Percentiles rank a stretch among this genome's conserved stretches.
Conservation (phyloP, 2,888 invertebrate species). For the Parochlus steinenii region DNA sequence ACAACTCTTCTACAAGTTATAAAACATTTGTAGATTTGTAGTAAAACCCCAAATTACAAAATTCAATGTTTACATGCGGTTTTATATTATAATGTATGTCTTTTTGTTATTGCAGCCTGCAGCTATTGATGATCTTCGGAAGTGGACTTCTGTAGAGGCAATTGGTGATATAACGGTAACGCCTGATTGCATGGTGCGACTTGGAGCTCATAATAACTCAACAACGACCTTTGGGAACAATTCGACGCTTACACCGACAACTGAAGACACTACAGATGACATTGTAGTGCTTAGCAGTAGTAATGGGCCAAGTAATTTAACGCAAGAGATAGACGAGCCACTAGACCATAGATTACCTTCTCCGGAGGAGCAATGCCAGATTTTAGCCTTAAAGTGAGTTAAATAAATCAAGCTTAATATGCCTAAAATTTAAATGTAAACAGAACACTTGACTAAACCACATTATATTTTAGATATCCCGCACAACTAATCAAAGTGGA, state of each 20-base stretch:
- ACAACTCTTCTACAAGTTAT: not conserved
- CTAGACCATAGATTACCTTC: slow-evolving; percentile 76
- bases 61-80: slow-evolving; percentile 1
- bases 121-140: slow-evolving; percentile 57
- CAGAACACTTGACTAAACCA: not conserved
- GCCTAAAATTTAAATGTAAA: not conserved
- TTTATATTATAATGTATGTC: not conserved
- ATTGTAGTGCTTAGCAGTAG: slow-evolving; percentile 18
- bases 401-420: slow-evolving; percentile 9
- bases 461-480: slow-evolving; percentile 52
- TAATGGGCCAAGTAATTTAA: slow-evolving; percentile 33
- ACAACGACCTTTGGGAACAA: slow-evolving; percentile 10
- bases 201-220: slow-evolving; percentile 37
- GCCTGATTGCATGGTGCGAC: slow-evolving; percentile 57
- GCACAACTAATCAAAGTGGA: slow-evolving; percentile 80
- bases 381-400: slow-evolving; percentile 63
- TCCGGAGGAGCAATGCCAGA: slow-evolving; percentile 71
- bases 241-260: slow-evolving; percentile 6
- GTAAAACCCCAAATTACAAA: not conserved
- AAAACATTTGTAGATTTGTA: not conserved
- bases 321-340: slow-evolving; percentile 36
- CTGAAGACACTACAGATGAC: slow-evolving; percentile 10
- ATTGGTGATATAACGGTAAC: slow-evolving; percentile 67
- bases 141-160: slow-evolving; percentile 73
- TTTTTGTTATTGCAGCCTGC: slow-evolving; percentile 43